Evolutionary conservation across 2,888 invertebrate species (phyloP), one percentile per base, ranked within the genome.

Genomic region (Agapetus fuscipes): DNA sequence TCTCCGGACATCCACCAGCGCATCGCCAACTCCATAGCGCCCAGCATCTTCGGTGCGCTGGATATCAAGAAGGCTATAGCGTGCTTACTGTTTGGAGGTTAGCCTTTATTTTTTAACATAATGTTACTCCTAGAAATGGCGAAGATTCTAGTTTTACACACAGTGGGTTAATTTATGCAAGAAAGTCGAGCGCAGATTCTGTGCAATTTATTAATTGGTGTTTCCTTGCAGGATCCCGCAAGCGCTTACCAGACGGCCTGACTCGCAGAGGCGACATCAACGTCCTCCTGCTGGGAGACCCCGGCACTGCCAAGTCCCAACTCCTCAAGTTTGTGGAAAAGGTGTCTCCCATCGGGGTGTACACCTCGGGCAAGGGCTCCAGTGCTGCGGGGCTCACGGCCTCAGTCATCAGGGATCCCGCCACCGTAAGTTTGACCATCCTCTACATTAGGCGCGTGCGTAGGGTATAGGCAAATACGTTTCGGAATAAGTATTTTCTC

Each of bases 261-360:
- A 88, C 87, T 1, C 76, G 98, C 9, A 78, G 98, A 57, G 98
- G 98, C 3, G 98, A 98, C 59, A 94, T 98, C 49, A 98, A 98
- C 58, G 74, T 98, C 14, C 65, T 98, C 10, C 70, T 98, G 43
- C 70, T 98, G 17, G 98, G 98, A 28, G 98, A 98, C 69, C 98
- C 98, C 1, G 98, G 98, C 54, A 98, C 98, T 1, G 98, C 98
- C n/a, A 98, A 98, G 61, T 95, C 95, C 1, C 98, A 98, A 59
- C 66, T 98, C 40, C 66, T 98, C 7, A 98, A 98, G 65, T 98
- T 98, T 58, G 96, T 95, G 1, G 96, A 98, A 61, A 83, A 82
- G 53, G 93, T 91, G 13, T 76, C 95, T 0, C 96, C 95, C 0
- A 86, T 96, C 51, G 91, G 85, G 0, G 89, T 95, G 3, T 98